A percentile compares a stretch with the other conserved stretches of the same genome.
Evolutionary conservation across 2,797 vertebrate genomes (phyloP).

Genomic region (Aselliscus stoliczkanus): DNA sequence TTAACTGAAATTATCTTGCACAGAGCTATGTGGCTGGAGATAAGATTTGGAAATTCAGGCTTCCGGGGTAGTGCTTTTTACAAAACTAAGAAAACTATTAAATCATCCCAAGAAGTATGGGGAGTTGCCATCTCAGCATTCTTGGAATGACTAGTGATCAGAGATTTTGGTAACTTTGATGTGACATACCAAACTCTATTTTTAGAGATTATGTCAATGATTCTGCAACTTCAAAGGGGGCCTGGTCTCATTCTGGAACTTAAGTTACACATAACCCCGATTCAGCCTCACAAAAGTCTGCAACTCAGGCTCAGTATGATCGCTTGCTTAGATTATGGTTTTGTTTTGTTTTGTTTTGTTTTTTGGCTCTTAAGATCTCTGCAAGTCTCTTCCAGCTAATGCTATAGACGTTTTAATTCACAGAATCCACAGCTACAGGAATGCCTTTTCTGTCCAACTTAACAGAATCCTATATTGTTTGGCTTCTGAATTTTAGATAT

Average conservation of each 20-base stretch:
- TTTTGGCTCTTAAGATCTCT: not conserved
- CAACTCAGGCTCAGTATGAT: not conserved
- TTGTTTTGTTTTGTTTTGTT: not conserved
- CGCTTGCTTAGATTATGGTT: not conserved
- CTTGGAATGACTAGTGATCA: not conserved
- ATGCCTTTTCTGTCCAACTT: not conserved
- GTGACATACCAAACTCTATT: not conserved
- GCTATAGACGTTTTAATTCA: not conserved
- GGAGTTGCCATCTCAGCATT: not conserved
- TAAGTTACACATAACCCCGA: not conserved
- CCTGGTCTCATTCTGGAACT: not conserved
- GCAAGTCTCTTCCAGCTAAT: not conserved
- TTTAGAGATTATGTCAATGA: not conserved
- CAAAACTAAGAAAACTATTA: not conserved
- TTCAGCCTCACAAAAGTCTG: not conserved
- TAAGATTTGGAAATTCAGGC: not conserved
- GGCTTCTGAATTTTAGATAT: not conserved
- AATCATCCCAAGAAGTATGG: not conserved
- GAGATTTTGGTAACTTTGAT: not conserved
- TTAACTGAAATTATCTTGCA: not conserved
- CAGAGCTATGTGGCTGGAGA: not conserved
- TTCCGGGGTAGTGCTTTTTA: not conserved
- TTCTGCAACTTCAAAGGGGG: not conserved
- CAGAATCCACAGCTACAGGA: not conserved
- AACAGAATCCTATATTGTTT: not conserved